Percentiles rank a stretch among this genome's conserved stretches.
Evolutionary conservation across 2,888 invertebrate species (phyloP).

Genomic region (Pristionchus japonicus): DNA sequence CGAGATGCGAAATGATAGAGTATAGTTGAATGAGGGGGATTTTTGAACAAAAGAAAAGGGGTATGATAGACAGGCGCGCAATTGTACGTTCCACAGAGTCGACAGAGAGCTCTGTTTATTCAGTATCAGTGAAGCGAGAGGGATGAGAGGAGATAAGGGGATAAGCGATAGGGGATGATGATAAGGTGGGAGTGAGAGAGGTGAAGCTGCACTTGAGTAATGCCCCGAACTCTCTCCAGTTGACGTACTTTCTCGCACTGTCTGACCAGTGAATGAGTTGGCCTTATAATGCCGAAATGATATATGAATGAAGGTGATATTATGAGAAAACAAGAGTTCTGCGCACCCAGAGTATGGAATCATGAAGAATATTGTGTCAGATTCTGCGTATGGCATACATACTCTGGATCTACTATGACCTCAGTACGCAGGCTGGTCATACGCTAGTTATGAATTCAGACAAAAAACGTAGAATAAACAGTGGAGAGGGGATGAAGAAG

Average conservation of each 20-base stretch:
- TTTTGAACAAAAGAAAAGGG: background rate
- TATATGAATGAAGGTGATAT: background rate
- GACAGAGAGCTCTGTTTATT: conserved; percentile 41
- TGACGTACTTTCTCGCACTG: background rate
- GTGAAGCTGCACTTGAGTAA: background rate
- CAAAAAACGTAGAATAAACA: conserved; percentile 13
- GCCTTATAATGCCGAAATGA: background rate
- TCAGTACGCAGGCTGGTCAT: background rate
- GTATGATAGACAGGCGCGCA: background rate
- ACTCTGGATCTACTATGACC: background rate
- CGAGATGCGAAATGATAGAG: background rate
- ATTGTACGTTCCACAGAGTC: background rate
- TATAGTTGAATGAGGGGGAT: background rate
- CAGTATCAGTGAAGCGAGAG: conserved; percentile 18
- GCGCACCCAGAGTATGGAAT: too few relatives aligned
- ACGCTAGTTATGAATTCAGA: background rate
- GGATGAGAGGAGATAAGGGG: background rate
- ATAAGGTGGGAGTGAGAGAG: background rate
- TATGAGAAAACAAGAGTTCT: background rate
- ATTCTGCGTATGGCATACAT: too few relatives aligned
- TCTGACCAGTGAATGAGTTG: background rate
- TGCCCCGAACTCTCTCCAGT: background rate
- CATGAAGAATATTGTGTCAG: too few relatives aligned
- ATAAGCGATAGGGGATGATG: conserved; percentile 26
- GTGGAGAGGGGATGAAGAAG: background rate